Percentiles rank a stretch among this genome's conserved stretches.
Conservation (phyloP, 2,113 vertebrate species). For the Urocynchramus pylzowi region DNA sequence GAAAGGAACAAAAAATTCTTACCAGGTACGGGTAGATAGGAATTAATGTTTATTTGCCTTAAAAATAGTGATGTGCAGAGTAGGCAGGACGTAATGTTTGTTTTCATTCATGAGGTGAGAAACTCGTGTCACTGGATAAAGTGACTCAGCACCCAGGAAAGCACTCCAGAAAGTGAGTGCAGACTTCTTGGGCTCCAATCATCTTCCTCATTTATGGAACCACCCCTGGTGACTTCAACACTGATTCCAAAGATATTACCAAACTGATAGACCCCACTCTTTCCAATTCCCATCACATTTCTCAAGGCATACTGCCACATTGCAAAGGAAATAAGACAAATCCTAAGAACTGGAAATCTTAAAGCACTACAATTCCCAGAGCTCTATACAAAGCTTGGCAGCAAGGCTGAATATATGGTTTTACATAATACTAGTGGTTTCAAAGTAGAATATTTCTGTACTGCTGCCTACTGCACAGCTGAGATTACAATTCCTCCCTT, state of each 20-base stretch:
- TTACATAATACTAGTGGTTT: background rate
- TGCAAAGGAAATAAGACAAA: background rate
- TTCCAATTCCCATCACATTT: background rate
- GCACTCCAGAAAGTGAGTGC: background rate
- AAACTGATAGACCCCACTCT: background rate
- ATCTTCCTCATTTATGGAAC: background rate
- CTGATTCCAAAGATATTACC: background rate
- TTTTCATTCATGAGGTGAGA: background rate
- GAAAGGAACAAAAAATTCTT: background rate
- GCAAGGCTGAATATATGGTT: background rate
- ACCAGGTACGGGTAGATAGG: background rate
- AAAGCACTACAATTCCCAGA: background rate
- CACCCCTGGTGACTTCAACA: background rate
- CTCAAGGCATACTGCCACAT: background rate
- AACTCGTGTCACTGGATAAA: background rate
- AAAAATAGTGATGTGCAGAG: background rate
- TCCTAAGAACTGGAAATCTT: background rate
- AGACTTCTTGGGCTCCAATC: background rate
- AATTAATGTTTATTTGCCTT: background rate
- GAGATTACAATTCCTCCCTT: background rate
- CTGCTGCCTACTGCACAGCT: background rate
- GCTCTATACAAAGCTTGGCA: background rate
- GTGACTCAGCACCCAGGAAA: background rate
- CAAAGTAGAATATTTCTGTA: background rate
- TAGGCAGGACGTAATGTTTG: background rate